Evolutionary conservation across 2,888 invertebrate genomes (phyloP), one percentile per base, ranked within the genome.

Genomic region (Ametastegia equiseti): DNA sequence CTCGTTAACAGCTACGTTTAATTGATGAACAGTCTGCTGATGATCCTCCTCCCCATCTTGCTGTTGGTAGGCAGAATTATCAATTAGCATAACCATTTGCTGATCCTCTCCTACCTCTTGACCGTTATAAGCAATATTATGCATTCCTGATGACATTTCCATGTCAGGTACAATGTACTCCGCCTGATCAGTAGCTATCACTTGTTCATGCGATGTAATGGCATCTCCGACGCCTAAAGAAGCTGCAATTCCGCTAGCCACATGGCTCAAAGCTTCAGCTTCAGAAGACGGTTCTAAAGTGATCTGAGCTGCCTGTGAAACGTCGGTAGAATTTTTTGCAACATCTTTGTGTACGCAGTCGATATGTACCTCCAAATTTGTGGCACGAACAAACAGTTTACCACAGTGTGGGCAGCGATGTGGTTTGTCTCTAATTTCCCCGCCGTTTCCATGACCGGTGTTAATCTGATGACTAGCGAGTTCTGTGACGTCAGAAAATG

Each of bases 331-430:
- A 69, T 82, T 67, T 75, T 81, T 82, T 81, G 81, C 80, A 82
- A 94, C 94, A 80, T 93, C 93, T 88, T 94, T 94, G 88, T 96
- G 96, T 87, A 93, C 92, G 19, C 93, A 92, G 89, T 95, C 94
- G 86, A 96, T 93, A 88, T 97, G 97, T 3, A 94, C 93, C 91
- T 96, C 96, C 50, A 97, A 92, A 89, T 95, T 95, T 33, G 94
- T 92, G 83, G 95, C 94, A 39, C 96, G 93, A 36, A 94, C 93
- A 89, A 96, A 97, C 81, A 94, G 93, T 89, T 95, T 96, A 81
- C 94, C 94, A 89, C 97, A 97, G 88, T 96, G 96, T 75, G 95
- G 94, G 90, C 97, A 94, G 83, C 93, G 93, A 84, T 93, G 93
- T 27, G 91, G 90, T 67, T 88, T 89, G 0, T 91, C 88, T 57